Evolutionary conservation across 1,140 invertebrate genomes (phyloP).

Genomic region (Achroia grisella): DNA sequence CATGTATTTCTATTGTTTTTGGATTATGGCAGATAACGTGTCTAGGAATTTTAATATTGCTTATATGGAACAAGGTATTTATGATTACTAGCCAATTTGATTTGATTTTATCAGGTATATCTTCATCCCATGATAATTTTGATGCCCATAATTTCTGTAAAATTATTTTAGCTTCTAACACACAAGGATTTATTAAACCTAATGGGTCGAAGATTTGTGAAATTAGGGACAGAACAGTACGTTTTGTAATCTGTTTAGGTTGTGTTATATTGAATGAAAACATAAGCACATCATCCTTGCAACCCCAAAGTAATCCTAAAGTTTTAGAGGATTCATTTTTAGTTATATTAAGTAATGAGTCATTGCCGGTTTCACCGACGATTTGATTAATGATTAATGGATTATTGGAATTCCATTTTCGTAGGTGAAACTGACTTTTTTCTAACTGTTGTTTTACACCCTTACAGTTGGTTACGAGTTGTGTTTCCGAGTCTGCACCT

Average conservation of each 20-base stretch:
- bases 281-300: constrained; percentile 5
- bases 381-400: constrained; percentile 1
- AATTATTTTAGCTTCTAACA: constrained; percentile 25
- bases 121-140: constrained; percentile 27
- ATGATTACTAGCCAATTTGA: not conserved
- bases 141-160: constrained; percentile 24
- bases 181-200: constrained; percentile 10
- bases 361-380: too few relatives aligned
- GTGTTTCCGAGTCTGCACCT: constrained; percentile 26
- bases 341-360: constrained; percentile 15
- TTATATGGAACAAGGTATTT: constrained; percentile 6
- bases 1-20: constrained; percentile 12
- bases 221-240: constrained; percentile 18
- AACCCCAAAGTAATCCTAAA: constrained; percentile 16
- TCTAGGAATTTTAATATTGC: constrained; percentile 16
- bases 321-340: constrained; percentile 4
- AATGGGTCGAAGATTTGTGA: constrained; percentile 21
- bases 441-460: constrained; percentile 11
- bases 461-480: constrained; percentile 7
- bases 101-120: constrained; percentile 10
- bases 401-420: constrained; percentile 17
- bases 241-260: constrained; percentile 8
- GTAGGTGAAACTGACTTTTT: constrained; percentile 6
- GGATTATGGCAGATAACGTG: not conserved
- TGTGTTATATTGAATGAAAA: constrained; percentile 7